Percentiles rank a stretch among this genome's conserved stretches.
phyloP scores from a whole-genome alignment of 2,888 invertebrate genomes.

The Myathropa florea region DNA sequence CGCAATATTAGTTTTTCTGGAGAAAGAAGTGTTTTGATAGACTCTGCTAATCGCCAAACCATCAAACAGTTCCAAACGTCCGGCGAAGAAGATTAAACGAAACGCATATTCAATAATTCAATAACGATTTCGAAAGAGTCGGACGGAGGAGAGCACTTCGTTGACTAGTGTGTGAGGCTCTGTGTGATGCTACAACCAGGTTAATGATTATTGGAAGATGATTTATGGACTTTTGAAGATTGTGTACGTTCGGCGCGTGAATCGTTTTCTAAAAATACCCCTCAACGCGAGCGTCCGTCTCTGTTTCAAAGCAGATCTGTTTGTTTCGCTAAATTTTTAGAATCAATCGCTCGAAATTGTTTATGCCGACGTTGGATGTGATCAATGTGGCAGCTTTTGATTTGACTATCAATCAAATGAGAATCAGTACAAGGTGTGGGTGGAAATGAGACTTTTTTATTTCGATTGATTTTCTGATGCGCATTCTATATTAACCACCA shows the following conservation, averaged over 20 bases:
- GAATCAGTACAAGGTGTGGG: background rate
- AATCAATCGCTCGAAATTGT: background rate
- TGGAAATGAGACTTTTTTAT: background rate
- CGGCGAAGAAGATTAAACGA: constrained; percentile 1
- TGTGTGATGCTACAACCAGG: background rate
- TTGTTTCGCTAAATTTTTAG: background rate
- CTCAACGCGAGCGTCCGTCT: background rate
- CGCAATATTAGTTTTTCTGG: background rate
- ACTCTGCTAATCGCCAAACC: background rate
- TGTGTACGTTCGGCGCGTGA: background rate
- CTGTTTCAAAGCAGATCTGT: background rate
- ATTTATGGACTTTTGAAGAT: background rate
- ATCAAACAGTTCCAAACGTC: background rate
- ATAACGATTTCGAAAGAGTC: background rate
- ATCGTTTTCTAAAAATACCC: background rate
- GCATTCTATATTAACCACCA: too few species aligned
- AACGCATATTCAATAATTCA: constrained; percentile 14
- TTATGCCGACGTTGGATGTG: background rate
- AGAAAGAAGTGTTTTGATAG: background rate
- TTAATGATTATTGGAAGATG: constrained; percentile 1
- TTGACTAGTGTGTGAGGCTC: background rate
- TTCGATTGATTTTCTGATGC: too few species aligned
- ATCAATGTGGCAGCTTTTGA: constrained; percentile 27
- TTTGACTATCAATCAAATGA: constrained; percentile 27
- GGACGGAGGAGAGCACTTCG: background rate